Evolutionary conservation across 2,113 vertebrate genomes (phyloP).

Genomic region (Neotoma lepida): DNA sequence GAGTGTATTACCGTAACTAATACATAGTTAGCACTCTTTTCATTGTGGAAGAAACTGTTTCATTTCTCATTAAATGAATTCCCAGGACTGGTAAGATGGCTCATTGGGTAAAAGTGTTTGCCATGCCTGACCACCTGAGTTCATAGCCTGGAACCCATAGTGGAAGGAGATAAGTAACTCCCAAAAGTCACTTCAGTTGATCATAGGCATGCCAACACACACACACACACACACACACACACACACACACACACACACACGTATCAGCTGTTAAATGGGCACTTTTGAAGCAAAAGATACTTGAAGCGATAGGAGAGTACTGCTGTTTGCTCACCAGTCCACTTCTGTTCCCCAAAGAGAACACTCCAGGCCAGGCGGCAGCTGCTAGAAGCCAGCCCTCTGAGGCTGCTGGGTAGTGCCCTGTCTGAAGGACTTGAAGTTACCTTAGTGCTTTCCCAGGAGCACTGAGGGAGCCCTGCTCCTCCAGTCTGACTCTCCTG

Average conservation of each 20-base stretch:
- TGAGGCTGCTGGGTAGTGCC: background rate
- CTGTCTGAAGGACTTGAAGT: background rate
- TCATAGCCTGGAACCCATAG: background rate
- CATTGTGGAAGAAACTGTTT: background rate
- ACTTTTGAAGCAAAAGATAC: background rate
- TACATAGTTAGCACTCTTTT: background rate
- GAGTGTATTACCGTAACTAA: background rate
- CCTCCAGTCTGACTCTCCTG: background rate
- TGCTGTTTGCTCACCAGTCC: background rate
- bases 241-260: background rate
- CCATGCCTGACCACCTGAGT: too few relatives aligned
- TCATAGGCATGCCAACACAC: background rate
- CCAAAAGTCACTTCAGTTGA: background rate
- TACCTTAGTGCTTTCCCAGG: background rate
- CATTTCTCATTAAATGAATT: conserved; percentile 17
- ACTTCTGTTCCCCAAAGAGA: background rate
- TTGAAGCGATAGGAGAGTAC: background rate
- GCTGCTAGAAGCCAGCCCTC: background rate
- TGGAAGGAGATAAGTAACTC: background rate
- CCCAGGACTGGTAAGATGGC: background rate
- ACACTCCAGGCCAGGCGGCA: background rate
- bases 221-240: background rate
- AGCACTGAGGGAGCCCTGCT: background rate
- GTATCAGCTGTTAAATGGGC: background rate
- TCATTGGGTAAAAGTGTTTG: background rate